Base-by-base conservation (phyloP, 2,113 vertebrate species). In the Climacteris rufus region DNA sequence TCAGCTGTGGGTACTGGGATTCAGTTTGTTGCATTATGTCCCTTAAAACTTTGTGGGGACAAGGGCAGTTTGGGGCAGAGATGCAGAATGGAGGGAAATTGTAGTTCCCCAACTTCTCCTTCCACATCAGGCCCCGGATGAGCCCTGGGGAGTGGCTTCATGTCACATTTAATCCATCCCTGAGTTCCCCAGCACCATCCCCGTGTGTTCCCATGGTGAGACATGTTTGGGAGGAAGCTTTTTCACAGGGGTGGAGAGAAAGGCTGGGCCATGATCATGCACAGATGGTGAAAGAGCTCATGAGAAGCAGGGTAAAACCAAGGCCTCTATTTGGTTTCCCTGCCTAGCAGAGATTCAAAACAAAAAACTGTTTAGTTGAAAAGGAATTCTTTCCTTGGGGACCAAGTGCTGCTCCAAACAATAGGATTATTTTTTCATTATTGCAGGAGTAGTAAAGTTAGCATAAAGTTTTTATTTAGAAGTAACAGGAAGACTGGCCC, bases 281-380 rank as follows among this genome's bases (percentile, higher is more conserved):
- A 64, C 94, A 88, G 86, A 93, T 90, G 86, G 63, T 79, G 66
- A 86, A 69, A 65, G 50, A 89, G 28, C 79, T 88, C 22, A 28
- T 37, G 57, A 49, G 53, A 88, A 60, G 19, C 11, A 13, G 3
- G 23, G 57, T 52, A 52, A 54, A 82, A 79, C 42, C 52, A 59
- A 92, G 20, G 85, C 52, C 61, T 94, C 44, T 68, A 52, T 90
- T 92, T 94, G 66, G 37, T 89, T 92, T 95, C 66, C 56, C 39
- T 95, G 91, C 60, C 56, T 78, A 80, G 83, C 72, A 91, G 69
- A 74, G 56, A 87, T 75, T 81, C 60, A 78, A 83, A 94, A 86
- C 71, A 68, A 68, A 81, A 77, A 66, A 74, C 16, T 88, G 53
- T 87, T 84, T 52, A 64, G 69, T 76, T 87, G 72, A 65, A 84